A percentile compares a stretch with the other conserved stretches of the same genome.
These are phyloP conservation scores for Xanthorhoe spadicearia DNA, from an alignment of 2,888 invertebrate genomes.

Conservation along the genomic window DNA sequence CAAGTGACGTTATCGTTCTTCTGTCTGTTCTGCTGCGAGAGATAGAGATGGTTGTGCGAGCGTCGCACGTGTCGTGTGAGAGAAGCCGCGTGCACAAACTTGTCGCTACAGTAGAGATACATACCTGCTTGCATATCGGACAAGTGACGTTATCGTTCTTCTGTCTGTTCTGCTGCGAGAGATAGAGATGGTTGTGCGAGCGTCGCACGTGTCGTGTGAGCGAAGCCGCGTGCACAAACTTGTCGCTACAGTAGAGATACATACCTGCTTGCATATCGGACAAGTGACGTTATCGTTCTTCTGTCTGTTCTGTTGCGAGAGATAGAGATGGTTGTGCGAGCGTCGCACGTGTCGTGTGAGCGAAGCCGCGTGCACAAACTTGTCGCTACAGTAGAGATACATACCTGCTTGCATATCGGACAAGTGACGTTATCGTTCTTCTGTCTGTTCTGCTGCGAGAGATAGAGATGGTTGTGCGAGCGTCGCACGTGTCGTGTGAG, in stretches of 20 bases:
- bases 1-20: constrained; percentile 90
- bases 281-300: constrained; percentile 90
- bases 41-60: constrained; percentile 91
- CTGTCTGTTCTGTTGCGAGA: constrained; percentile 85
- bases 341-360: constrained; percentile 93
- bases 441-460: constrained; percentile 85
- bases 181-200: constrained; percentile 91
- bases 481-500: constrained; percentile 93
- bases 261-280: constrained; percentile 88
- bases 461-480: constrained; percentile 91
- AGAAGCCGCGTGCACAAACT: constrained; percentile 93
- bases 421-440: constrained; percentile 90
- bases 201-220: constrained; percentile 93
- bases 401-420: constrained; percentile 88
- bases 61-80: constrained; percentile 93
- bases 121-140: constrained; percentile 88
- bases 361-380: constrained; percentile 93
- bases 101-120: constrained; percentile 92
- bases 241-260: constrained; percentile 92
- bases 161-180: constrained; percentile 85
- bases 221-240: constrained; percentile 93
- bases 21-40: constrained; percentile 85
- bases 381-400: constrained; percentile 92
- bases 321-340: constrained; percentile 91
- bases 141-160: constrained; percentile 90